Conservation (phyloP, 2,797 vertebrate species). For the Adelosebastes latens region DNA sequence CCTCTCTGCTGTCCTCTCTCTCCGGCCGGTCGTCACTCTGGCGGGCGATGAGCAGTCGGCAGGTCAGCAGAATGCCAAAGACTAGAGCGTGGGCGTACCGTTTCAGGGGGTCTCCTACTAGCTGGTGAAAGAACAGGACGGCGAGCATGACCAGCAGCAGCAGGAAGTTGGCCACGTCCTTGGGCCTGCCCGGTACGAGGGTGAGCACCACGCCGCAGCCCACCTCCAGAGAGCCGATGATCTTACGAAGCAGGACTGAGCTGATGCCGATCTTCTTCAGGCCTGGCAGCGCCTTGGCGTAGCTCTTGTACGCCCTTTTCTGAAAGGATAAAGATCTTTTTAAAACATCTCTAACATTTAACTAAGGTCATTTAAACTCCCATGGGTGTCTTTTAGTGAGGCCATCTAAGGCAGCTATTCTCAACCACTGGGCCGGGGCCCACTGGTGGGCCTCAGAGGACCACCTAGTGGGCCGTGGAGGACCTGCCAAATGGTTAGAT, state of each 20-base stretch:
- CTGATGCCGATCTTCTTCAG: constrained; percentile 96
- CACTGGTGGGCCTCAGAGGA: fast-evolving
- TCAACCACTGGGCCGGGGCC: no score
- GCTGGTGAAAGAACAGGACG: constrained; percentile 97
- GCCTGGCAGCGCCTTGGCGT: constrained; percentile 93
- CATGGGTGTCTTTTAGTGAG: not conserved
- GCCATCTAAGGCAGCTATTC: not conserved
- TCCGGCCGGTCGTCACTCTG: constrained; percentile 92
- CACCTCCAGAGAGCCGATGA: constrained; percentile 95
- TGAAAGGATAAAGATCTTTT: constrained; percentile 73
- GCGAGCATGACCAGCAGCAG: constrained; percentile 95
- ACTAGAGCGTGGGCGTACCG: constrained; percentile 97
- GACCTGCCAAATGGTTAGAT: no score
- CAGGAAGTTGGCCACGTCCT: constrained; percentile 97
- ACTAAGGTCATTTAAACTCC: not conserved
- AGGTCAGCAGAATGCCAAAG: constrained; percentile 97
- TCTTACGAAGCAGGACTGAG: constrained; percentile 96
- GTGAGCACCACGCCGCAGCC: constrained; percentile 95
- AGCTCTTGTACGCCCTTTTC: constrained; percentile 99
- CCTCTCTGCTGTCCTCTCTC: constrained; percentile 82
- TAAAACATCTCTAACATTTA: not conserved
- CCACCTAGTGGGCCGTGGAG: no score
- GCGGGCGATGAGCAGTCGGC: constrained; percentile 95
- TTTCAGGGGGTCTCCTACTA: constrained; percentile 97
- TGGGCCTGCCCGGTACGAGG: constrained; percentile 93